A percentile compares a stretch with the other conserved stretches of the same genome.
phyloP scores from a whole-genome alignment of 1,140 invertebrate genomes.

The Scaptomyza pallida region DNA sequence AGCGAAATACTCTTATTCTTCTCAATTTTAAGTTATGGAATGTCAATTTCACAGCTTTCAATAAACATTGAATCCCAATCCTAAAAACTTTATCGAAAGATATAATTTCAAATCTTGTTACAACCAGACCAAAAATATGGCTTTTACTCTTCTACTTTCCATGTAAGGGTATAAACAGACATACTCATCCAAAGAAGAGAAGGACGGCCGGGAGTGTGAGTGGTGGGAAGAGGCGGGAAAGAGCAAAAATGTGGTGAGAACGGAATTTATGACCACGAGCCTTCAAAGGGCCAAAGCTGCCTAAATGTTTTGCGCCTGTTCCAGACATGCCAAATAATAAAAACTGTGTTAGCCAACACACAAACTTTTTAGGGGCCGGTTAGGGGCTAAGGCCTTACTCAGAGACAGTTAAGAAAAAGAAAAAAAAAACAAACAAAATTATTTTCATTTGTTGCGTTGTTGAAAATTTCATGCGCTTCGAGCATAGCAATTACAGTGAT shows the following conservation, averaged over 20 bases:
- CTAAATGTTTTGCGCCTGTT: conserved; percentile 69
- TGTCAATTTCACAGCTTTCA: too few relatives aligned
- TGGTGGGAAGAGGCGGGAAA: background rate
- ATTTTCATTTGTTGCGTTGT: conserved; percentile 77
- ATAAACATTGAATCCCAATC: too few relatives aligned
- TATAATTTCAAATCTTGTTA: too few relatives aligned
- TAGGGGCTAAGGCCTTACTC: conserved; percentile 23
- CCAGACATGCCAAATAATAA: conserved; percentile 48
- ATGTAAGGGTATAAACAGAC: conserved; percentile 3
- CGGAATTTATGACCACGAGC: conserved; percentile 83
- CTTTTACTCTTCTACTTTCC: too few relatives aligned
- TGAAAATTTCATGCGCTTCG: conserved; percentile 72
- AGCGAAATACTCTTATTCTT: too few relatives aligned
- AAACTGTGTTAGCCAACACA: conserved; percentile 41
- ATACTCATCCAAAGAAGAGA: conserved; percentile 13
- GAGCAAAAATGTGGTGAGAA: conserved; percentile 78
- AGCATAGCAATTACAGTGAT: conserved; percentile 67
- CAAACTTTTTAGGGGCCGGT: conserved; percentile 14
- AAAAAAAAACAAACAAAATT: too few relatives aligned
- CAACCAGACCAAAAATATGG: too few relatives aligned
- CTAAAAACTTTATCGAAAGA: too few relatives aligned
- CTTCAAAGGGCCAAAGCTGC: conserved; percentile 73
- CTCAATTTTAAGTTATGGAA: too few relatives aligned
- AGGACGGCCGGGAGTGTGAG: background rate
- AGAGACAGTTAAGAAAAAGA: conserved; percentile 50